Conservation (phyloP, 2,797 vertebrate genomes). For the Alca torda region DNA sequence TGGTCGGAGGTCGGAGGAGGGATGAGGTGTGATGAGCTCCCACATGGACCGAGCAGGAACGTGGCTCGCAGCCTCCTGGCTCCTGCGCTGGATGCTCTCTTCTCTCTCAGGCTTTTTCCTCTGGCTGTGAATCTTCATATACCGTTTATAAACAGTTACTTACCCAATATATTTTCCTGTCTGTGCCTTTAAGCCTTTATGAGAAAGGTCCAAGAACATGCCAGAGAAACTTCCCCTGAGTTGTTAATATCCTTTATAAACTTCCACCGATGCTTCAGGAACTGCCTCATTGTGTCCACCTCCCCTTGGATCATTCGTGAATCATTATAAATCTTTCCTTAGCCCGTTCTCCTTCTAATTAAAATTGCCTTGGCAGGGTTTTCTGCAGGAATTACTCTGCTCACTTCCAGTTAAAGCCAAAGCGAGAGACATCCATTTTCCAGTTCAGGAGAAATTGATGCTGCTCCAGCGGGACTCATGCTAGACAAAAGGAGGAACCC, state of each 20-base stretch:
- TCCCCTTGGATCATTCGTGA: background rate
- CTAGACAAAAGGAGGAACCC: constrained; percentile 62
- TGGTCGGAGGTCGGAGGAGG: background rate
- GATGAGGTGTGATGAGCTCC: background rate
- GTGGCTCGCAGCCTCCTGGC: background rate
- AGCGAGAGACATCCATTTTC: background rate
- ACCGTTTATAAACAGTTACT: background rate
- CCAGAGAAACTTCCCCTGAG: background rate
- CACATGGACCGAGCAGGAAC: rapidly evolving
- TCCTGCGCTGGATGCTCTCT: background rate
- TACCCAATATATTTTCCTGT: constrained; percentile 17
- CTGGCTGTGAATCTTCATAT: background rate
- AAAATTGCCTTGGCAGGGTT: background rate
- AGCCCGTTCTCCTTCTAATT: background rate
- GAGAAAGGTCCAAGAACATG: background rate
- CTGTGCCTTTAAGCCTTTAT: background rate
- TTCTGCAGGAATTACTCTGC: background rate
- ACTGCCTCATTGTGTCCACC: constrained; percentile 5
- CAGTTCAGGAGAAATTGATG: constrained; percentile 15
- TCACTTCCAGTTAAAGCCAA: constrained; percentile 27
- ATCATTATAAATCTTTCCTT: background rate
- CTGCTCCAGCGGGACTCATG: background rate
- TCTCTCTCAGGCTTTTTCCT: background rate
- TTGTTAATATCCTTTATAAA: constrained; percentile 7
- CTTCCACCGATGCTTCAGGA: background rate